Evolutionary conservation across 1,140 invertebrate species (phyloP), one percentile per base, ranked within the genome.

Genomic region (Battus philenor): DNA sequence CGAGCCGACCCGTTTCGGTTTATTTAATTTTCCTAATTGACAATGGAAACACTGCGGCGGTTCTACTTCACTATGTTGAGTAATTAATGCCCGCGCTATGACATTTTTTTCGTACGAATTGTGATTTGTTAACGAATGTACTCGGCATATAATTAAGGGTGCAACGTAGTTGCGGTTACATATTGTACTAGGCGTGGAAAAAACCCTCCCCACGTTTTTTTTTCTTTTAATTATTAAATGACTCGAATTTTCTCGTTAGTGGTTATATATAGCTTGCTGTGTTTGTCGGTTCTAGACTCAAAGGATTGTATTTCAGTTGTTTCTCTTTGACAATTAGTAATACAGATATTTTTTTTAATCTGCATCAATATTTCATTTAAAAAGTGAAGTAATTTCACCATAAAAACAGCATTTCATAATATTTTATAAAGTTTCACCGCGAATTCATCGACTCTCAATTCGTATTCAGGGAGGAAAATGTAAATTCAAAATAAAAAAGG

Each of bases 1-100:
- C 47, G 36, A 44, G 55, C 63, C 50, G 44, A 58, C 56, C 51
- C 48, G 56, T 47, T 56, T 41, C 44, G 49, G 54, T 65, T 61
- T 68, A 68, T 68, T 76, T 69, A 70, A 76, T 76, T 69, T 73
- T 32, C 49, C 48, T 71, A 71, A 73, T 71, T 71, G 69, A 69
- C 69, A 71, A 46, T 47, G 67, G 47, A 55, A 66, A 61, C 54
- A 54, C 54, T 58, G 53, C 41, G 29, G 20, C 34, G 10, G 34
- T 44, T 32, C 32, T 45, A 44, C 47, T 49, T 38, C 17, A 33
- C 44, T 34, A 51, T 46, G 51, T 50, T 59, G 51, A 60, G 51
- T 65, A 65, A 65, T 61, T 50, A 62, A 56, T 53, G 53, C 38
- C 50, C 43, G 29, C 41, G 41, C 53, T 52, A 56, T 56, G 57